These are phyloP conservation scores for Bursaphelenchus okinawaensis DNA, from an alignment of 2,888 invertebrate genomes.

Conservation along the genomic window DNA sequence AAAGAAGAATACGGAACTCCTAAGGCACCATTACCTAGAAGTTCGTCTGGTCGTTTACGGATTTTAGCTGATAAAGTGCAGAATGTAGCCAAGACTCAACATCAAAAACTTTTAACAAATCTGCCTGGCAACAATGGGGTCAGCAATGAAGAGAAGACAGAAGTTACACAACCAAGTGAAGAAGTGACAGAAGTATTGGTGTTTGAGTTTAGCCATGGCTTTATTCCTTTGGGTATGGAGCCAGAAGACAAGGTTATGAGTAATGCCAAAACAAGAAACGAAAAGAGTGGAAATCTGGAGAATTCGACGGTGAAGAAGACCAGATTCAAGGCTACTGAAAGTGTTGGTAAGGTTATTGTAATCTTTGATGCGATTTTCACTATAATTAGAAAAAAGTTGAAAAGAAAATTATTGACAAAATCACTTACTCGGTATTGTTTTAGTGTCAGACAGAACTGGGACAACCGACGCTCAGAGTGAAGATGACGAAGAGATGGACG, in stretches of 20 bases:
- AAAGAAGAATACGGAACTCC: constrained; percentile 5
- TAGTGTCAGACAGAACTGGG: constrained; percentile 32
- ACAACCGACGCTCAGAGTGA: constrained; percentile 34
- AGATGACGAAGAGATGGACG: constrained; percentile 42
- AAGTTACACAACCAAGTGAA: neutral
- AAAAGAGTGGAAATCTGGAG: constrained; percentile 26
- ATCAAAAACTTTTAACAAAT: constrained; percentile 9
- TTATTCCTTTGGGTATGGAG: constrained; percentile 57
- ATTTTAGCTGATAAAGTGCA: constrained; percentile 38
- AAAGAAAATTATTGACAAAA: too few species aligned
- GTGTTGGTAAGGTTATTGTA: too few species aligned
- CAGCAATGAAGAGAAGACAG: neutral
- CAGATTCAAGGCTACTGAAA: constrained; percentile 40
- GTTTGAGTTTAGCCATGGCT: constrained; percentile 29
- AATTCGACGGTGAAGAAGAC: constrained; percentile 40
- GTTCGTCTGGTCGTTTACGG: constrained; percentile 28
- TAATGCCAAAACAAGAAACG: constrained; percentile 39
- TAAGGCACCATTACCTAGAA: constrained; percentile 17
- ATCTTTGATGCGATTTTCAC: neutral
- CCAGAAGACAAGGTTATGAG: constrained; percentile 57
- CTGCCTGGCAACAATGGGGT: constrained; percentile 8
- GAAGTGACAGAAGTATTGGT: constrained; percentile 20
- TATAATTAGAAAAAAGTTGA: neutral
- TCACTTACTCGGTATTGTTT: neutral
- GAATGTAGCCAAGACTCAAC: constrained; percentile 5